phyloP scores from a whole-genome alignment of 1,140 invertebrate genomes.

The Battus philenor region DNA sequence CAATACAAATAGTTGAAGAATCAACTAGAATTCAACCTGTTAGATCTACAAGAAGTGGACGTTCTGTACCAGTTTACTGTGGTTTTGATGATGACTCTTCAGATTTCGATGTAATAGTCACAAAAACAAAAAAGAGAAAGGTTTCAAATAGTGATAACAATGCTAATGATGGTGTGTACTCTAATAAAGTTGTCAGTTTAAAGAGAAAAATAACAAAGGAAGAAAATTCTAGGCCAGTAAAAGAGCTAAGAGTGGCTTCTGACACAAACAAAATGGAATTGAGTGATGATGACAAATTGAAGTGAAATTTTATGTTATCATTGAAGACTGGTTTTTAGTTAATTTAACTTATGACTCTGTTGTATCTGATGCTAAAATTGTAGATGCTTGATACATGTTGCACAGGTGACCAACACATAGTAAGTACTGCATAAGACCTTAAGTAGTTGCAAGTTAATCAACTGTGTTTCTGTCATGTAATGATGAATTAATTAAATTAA shows the following conservation, averaged over 20 bases:
- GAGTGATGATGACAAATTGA: slow-evolving; percentile 24
- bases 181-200: slow-evolving; percentile 52
- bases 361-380: too few species aligned
- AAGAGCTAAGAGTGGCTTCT: slow-evolving; percentile 49
- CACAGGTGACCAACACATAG: neutral
- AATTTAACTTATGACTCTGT: neutral
- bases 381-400: neutral
- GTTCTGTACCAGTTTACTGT: slow-evolving; percentile 58
- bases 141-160: slow-evolving; percentile 47
- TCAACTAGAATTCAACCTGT: slow-evolving; percentile 50
- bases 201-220: slow-evolving; percentile 58
- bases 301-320: slow-evolving; percentile 33
- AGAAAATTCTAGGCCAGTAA: slow-evolving; percentile 43
- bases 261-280: slow-evolving; percentile 27
- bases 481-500: too few species aligned
- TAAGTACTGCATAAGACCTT: neutral
- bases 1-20: slow-evolving; percentile 57
- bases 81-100: slow-evolving; percentile 67
- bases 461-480: too few species aligned
- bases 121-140: slow-evolving; percentile 60
- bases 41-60: slow-evolving; percentile 62
- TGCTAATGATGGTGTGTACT: slow-evolving; percentile 34
- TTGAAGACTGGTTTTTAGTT: slow-evolving; percentile 42
- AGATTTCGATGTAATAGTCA: slow-evolving; percentile 59
- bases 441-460: too few species aligned